These are phyloP conservation scores for Hylyphantes graminicola DNA, from an alignment of 1,140 invertebrate genomes.

Conservation along the genomic window DNA sequence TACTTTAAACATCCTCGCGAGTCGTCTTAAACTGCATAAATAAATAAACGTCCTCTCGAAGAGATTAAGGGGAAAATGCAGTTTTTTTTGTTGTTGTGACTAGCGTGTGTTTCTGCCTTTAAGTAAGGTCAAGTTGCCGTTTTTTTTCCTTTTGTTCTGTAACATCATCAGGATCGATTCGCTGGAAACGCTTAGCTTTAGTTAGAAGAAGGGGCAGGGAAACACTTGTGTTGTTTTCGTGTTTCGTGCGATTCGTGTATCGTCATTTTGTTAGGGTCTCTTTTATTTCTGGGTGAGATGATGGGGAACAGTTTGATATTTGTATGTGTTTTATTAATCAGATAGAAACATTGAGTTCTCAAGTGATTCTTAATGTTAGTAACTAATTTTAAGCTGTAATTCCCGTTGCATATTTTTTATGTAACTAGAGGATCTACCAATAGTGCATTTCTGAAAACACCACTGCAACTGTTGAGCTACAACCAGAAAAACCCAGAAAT, in stretches of 20 bases:
- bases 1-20: neutral
- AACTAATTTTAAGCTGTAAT: no score
- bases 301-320: no score
- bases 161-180: slow-evolving; percentile 23
- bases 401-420: no score
- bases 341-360: no score
- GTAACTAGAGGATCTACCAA: no score
- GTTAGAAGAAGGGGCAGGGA: neutral
- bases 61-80: no score
- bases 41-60: slow-evolving; percentile 8
- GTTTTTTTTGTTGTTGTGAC: neutral
- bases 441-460: no score
- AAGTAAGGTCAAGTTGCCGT: neutral
- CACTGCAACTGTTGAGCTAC: no score
- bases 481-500: no score
- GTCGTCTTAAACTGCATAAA: slow-evolving; percentile 20
- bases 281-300: no score
- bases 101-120: neutral
- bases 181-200: neutral
- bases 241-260: neutral
- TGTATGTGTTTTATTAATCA: neutral
- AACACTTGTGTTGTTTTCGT: slow-evolving; percentile 11
- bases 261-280: no score
- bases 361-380: no score
- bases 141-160: neutral